A percentile compares a stretch with the other conserved stretches of the same genome.
Conservation (phyloP, 2,888 invertebrate species). For the Gymnosoma rotundatum region DNA sequence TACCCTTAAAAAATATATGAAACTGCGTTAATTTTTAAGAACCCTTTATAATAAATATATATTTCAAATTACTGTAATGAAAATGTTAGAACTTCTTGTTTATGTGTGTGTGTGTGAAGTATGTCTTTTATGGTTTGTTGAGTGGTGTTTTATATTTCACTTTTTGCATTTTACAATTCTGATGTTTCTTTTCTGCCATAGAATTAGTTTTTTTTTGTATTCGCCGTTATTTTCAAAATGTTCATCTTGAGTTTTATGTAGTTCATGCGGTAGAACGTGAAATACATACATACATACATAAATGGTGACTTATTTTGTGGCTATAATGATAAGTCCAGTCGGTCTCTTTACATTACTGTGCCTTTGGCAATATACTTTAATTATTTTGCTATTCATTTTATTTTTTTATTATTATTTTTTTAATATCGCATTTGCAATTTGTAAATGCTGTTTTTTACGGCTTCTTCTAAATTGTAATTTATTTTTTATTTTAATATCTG, state of each 20-base stretch:
- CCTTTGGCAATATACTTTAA: conserved; percentile 55
- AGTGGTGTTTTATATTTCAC: conserved; percentile 51
- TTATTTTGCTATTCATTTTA: conserved; percentile 28
- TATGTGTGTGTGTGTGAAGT: background rate
- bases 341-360: conserved; percentile 39
- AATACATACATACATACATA: background rate
- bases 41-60: background rate
- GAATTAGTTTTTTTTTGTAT: conserved; percentile 43
- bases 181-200: conserved; percentile 52
- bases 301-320: conserved; percentile 21
- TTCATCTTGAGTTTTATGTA: conserved; percentile 27
- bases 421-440: background rate
- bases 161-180: conserved; percentile 57
- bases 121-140: background rate
- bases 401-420: background rate
- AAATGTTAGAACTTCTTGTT: conserved; percentile 20
- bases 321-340: conserved; percentile 30
- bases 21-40: too few relatives aligned
- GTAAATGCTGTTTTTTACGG: background rate
- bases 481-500: background rate
- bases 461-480: background rate
- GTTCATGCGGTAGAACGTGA: background rate
- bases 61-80: conserved; percentile 36
- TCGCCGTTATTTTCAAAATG: background rate
- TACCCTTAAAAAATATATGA: too few relatives aligned